These are phyloP conservation scores for Podarcis muralis DNA, from an alignment of 2,113 vertebrate species.

Conservation along the genomic window DNA sequence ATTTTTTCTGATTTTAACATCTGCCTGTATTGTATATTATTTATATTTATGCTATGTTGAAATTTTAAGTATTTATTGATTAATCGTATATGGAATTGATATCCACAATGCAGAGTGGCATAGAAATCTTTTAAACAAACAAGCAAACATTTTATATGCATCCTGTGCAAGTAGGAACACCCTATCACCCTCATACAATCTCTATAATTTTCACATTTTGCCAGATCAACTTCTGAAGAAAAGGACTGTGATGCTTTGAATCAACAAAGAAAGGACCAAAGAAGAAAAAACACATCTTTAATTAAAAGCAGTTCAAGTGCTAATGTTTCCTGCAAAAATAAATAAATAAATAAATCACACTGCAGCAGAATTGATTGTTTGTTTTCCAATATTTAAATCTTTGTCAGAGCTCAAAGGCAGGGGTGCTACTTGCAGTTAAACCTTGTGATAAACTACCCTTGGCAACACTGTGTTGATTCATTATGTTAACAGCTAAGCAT, in stretches of 20 bases:
- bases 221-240: background rate
- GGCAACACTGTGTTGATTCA: accelerated
- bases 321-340: background rate
- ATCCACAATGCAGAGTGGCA: too few species aligned
- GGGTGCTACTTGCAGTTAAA: background rate
- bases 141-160: background rate
- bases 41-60: too few species aligned
- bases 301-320: slow-evolving; percentile 18
- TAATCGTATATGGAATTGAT: too few species aligned
- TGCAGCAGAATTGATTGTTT: background rate
- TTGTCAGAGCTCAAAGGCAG: background rate
- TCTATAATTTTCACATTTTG: background rate
- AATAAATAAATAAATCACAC: background rate
- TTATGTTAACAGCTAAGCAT: background rate
- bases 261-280: accelerated
- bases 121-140: too few species aligned
- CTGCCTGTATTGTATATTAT: too few species aligned
- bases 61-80: too few species aligned
- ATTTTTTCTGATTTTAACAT: too few species aligned
- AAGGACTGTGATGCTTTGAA: accelerated
- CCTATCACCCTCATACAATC: background rate
- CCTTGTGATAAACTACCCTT: background rate
- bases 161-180: background rate
- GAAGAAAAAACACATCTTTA: background rate
- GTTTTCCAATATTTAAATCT: accelerated